Percentiles rank a stretch among this genome's conserved stretches.
Evolutionary conservation across 2,888 invertebrate species (phyloP).

Genomic region (Operophtera brumata): DNA sequence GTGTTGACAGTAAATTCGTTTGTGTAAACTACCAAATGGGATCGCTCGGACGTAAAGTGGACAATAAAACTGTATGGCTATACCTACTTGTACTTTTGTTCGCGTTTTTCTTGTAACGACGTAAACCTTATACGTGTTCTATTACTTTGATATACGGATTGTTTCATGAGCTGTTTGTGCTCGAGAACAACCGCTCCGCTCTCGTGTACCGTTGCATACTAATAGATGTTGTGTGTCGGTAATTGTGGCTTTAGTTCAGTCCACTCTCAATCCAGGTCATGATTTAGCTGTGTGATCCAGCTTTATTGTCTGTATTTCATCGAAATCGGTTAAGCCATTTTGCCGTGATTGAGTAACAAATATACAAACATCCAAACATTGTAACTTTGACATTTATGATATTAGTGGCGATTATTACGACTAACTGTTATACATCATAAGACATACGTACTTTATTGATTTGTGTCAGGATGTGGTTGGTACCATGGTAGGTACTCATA

Average conservation of each 20-base stretch:
- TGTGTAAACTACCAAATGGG: slow-evolving; percentile 26
- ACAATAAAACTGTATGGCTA: slow-evolving; percentile 23
- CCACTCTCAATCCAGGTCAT: no score
- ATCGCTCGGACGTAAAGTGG: slow-evolving; percentile 25
- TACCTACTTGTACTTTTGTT: slow-evolving; percentile 17
- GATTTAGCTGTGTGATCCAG: no score
- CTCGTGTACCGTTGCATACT: slow-evolving; percentile 7
- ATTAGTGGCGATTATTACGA: no score
- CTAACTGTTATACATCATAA: no score
- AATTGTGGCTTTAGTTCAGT: not conserved
- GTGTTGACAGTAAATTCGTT: slow-evolving; percentile 26
- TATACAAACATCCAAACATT: no score
- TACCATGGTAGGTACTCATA: no score
- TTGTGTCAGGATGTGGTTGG: no score
- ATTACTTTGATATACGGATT: slow-evolving; percentile 7
- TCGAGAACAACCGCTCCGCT: slow-evolving; percentile 11
- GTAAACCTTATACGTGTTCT: slow-evolving; percentile 10
- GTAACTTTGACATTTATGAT: no score
- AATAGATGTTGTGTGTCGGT: slow-evolving; percentile 1
- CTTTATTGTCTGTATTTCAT: no score
- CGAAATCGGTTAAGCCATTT: no score
- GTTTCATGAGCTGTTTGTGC: not conserved
- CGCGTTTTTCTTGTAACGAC: slow-evolving; percentile 9
- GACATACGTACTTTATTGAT: no score
- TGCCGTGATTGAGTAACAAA: no score